phyloP scores from a whole-genome alignment of 2,888 invertebrate species.

The Scaptomyza polygonia region DNA sequence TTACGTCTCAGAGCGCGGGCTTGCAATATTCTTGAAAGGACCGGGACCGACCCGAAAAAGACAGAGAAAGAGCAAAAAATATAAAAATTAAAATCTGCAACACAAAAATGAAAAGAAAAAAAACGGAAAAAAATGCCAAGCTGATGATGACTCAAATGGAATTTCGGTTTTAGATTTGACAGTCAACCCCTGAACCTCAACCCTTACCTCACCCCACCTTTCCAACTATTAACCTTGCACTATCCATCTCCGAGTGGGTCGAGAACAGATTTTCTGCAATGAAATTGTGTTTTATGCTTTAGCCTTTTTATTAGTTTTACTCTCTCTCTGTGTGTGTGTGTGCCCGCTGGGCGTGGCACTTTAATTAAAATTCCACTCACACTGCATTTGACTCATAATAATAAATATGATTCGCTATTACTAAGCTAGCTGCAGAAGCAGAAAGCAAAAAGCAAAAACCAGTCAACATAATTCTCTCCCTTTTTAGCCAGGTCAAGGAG shows the following conservation, averaged over 20 bases:
- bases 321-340: conserved; percentile 14
- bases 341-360: conserved; percentile 65
- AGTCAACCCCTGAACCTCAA: conserved; percentile 36
- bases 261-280: conserved; percentile 19
- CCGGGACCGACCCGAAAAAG: conserved; percentile 30
- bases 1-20: conserved; percentile 4
- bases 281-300: conserved; percentile 39
- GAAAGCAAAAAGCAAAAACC: too few relatives aligned
- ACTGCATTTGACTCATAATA: conserved; percentile 57
- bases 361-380: conserved; percentile 65
- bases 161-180: conserved; percentile 48
- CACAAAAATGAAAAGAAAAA: conserved; percentile 15
- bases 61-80: conserved; percentile 26
- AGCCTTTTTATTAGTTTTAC: conserved; percentile 16
- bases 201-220: too few relatives aligned
- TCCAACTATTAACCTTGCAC: too few relatives aligned
- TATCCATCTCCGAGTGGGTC: neutral
- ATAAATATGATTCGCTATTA: conserved; percentile 52
- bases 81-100: conserved; percentile 42
- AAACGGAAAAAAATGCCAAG: conserved; percentile 37
- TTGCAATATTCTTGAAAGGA: conserved; percentile 54
- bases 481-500: conserved; percentile 20
- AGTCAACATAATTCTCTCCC: neutral
- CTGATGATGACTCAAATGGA: conserved; percentile 52
- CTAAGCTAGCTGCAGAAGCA: conserved; percentile 2